phyloP scores from a whole-genome alignment of 2,797 vertebrate genomes.

The Parotocinclus haroldoi region DNA sequence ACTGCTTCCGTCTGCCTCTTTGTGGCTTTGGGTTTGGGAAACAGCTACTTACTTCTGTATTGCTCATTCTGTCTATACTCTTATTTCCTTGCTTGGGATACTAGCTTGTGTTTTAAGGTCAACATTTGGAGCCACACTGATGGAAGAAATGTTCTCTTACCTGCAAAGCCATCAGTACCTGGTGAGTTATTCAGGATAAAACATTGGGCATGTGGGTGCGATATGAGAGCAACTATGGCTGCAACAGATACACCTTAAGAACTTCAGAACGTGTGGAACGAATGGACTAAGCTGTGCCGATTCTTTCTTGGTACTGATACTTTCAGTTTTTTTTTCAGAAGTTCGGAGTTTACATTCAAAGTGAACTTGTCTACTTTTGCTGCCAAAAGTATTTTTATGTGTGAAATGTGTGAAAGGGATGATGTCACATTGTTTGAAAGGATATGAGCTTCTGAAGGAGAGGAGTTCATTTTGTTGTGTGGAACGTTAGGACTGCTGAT shows the following conservation, averaged over 20 bases:
- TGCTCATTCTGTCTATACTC: slow-evolving; percentile 7
- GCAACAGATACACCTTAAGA: too few relatives aligned
- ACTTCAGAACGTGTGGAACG: too few relatives aligned
- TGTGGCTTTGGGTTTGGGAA: slow-evolving; percentile 33
- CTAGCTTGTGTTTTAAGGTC: slow-evolving; percentile 6
- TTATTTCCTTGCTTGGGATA: slow-evolving; percentile 33
- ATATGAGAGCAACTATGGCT: too few relatives aligned
- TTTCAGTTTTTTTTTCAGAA: too few relatives aligned
- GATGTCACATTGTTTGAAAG: slow-evolving; percentile 22
- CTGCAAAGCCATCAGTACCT: slow-evolving; percentile 31
- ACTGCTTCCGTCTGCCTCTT: slow-evolving; percentile 20
- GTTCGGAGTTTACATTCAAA: too few relatives aligned
- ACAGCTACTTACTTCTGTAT: not conserved
- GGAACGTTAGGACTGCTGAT: slow-evolving; percentile 32
- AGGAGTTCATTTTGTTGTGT: slow-evolving; percentile 12
- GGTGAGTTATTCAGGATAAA: slow-evolving; percentile 19
- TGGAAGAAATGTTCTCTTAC: slow-evolving; percentile 34
- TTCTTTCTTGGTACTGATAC: too few relatives aligned
- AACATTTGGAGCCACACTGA: not conserved
- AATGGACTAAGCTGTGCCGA: too few relatives aligned
- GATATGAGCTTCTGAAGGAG: not conserved
- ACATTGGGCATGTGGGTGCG: not conserved
- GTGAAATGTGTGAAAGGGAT: not conserved
- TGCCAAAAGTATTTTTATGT: too few relatives aligned
- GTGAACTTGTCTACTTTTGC: too few relatives aligned